Evolutionary conservation across 2,113 vertebrate species (phyloP).

Genomic region (Peromyscus polionotus): DNA sequence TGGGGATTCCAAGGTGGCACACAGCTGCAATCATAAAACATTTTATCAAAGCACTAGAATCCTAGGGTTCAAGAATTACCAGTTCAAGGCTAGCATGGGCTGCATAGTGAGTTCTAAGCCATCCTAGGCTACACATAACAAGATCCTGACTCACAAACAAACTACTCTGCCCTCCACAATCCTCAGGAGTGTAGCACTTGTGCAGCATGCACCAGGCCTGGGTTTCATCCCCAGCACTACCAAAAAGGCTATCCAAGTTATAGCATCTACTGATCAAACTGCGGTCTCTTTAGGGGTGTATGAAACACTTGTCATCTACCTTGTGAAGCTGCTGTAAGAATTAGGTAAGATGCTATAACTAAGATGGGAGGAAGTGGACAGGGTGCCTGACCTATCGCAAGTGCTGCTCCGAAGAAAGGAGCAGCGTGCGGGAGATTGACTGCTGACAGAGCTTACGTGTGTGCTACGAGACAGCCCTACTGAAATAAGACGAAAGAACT

Average conservation of each 20-base stretch:
- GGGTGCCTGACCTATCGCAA: not conserved
- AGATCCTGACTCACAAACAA: not conserved
- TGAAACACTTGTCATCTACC: not conserved
- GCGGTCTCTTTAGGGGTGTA: constrained; percentile 28
- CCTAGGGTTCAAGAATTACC: not conserved
- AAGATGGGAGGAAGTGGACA: constrained; percentile 34
- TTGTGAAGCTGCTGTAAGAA: not conserved
- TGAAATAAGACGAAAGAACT: constrained; percentile 32
- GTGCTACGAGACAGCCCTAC: not conserved
- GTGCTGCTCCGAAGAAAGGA: constrained; percentile 4
- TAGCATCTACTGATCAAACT: not conserved
- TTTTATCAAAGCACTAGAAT: not conserved
- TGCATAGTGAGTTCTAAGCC: not conserved
- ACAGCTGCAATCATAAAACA: not conserved
- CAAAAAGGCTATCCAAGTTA: not conserved
- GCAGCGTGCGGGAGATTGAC: not conserved
- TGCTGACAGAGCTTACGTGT: not conserved
- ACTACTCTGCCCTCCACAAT: not conserved
- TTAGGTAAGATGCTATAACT: constrained; percentile 29
- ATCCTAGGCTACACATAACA: not conserved
- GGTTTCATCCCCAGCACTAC: not conserved
- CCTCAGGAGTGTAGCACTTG: not conserved
- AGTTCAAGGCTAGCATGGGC: not conserved
- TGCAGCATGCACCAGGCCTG: not conserved
- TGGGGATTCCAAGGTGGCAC: not conserved